Evolutionary conservation across 2,797 vertebrate species (phyloP).

Genomic region (Lagocephalus sceleratus): DNA sequence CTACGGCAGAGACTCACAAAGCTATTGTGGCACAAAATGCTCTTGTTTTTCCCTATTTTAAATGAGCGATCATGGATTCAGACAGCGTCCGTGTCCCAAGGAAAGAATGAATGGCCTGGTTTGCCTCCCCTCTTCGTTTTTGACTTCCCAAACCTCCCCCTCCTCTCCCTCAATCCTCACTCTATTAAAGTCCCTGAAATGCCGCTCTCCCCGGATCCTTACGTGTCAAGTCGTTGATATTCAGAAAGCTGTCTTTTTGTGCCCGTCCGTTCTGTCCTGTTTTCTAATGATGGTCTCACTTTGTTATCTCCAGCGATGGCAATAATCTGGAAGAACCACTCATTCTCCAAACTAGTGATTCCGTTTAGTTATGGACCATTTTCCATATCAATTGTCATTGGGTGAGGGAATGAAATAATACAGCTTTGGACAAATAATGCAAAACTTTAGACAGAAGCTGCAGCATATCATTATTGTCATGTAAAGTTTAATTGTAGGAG

Average conservation of each 20-base stretch:
- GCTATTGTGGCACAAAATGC: conserved; percentile 67
- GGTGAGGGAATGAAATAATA: too few relatives aligned
- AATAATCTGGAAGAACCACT: conserved; percentile 35
- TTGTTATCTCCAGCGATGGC: conserved; percentile 23
- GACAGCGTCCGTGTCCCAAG: conserved; percentile 70
- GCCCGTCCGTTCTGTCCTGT: conserved; percentile 28
- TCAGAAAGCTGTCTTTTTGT: conserved; percentile 9
- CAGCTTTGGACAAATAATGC: too few relatives aligned
- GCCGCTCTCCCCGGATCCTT: conserved; percentile 18
- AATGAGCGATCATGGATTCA: conserved; percentile 75
- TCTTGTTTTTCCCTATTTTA: conserved; percentile 68
- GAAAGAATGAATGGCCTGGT: conserved; percentile 73
- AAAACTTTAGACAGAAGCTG: too few relatives aligned
- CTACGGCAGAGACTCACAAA: conserved; percentile 67
- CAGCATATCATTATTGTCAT: too few relatives aligned
- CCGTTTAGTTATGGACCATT: too few relatives aligned
- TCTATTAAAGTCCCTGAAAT: conserved; percentile 48
- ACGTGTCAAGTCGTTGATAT: conserved; percentile 24
- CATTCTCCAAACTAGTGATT: conserved; percentile 29
- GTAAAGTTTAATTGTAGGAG: too few relatives aligned
- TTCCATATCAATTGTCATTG: too few relatives aligned
- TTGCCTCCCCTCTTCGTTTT: conserved; percentile 61
- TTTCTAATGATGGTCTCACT: conserved; percentile 1
- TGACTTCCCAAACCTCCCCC: conserved; percentile 56
- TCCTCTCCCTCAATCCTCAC: conserved; percentile 13